A percentile compares a stretch with the other conserved stretches of the same genome.
These are phyloP conservation scores for Clarias laeviceps DNA, from an alignment of 2,797 vertebrate species.

Conservation along the genomic window DNA sequence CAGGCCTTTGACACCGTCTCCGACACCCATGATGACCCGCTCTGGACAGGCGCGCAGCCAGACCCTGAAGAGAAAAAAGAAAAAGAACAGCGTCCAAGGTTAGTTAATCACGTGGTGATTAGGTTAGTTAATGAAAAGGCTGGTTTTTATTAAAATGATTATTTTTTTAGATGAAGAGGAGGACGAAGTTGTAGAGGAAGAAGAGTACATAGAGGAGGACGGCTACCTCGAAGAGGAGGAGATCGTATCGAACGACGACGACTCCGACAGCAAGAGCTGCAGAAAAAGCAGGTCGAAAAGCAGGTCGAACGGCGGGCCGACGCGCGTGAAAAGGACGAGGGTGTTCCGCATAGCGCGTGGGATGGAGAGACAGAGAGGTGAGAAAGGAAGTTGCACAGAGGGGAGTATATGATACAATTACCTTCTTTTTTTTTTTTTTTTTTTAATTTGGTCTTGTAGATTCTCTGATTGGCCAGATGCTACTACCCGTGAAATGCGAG, in stretches of 20 bases:
- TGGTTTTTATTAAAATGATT: background rate
- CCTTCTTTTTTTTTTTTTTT: too few relatives aligned
- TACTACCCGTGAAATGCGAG: too few relatives aligned
- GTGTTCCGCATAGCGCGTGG: conserved; percentile 76
- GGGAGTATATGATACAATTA: too few relatives aligned
- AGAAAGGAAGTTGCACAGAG: conserved; percentile 34
- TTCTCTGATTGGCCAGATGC: too few relatives aligned
- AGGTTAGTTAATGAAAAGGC: too few relatives aligned
- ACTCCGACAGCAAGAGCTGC: conserved; percentile 60
- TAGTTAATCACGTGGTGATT: background rate
- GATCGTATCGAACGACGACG: conserved; percentile 63
- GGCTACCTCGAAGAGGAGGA: conserved; percentile 76
- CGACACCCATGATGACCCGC: conserved; percentile 75
- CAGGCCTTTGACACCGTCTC: conserved; percentile 59
- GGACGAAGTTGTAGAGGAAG: conserved; percentile 70
- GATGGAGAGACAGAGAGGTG: conserved; percentile 77
- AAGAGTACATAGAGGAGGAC: conserved; percentile 76
- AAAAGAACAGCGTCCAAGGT: conserved; percentile 65
- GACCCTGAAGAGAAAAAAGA: conserved; percentile 54
- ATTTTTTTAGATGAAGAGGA: conserved; percentile 67
- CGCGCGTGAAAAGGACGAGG: conserved; percentile 75
- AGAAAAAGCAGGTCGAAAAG: conserved; percentile 62
- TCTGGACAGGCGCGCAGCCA: conserved; percentile 72
- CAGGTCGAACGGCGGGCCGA: conserved; percentile 57
- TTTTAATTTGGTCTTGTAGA: too few relatives aligned